Percentiles rank a stretch among this genome's conserved stretches.
These are phyloP conservation scores for Carposina sasakii DNA, from an alignment of 1,140 invertebrate genomes.

Conservation along the genomic window DNA sequence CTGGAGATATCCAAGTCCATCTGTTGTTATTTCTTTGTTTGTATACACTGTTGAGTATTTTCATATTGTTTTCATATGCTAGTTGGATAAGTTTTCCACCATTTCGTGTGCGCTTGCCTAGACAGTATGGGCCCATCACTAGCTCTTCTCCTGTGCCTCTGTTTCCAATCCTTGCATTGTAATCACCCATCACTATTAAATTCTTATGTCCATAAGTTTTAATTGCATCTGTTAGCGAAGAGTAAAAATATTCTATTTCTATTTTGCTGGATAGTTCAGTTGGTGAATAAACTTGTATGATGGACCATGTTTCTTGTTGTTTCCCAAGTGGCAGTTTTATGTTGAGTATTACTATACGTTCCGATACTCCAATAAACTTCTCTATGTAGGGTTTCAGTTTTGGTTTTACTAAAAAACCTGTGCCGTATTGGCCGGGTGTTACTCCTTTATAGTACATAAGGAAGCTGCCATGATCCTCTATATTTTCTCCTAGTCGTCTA, in stretches of 20 bases:
- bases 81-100: background rate
- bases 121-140: too few relatives aligned
- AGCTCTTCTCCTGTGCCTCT: background rate
- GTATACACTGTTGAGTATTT: background rate
- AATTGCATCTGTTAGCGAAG: background rate
- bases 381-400: background rate
- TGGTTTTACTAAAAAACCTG: constrained; percentile 1
- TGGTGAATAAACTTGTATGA: constrained; percentile 6
- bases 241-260: background rate
- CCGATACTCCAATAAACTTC: background rate
- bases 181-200: background rate
- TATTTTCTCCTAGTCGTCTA: constrained; percentile 2
- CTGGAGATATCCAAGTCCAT: constrained; percentile 8
- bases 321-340: background rate
- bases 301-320: constrained; percentile 3
- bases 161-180: too few relatives aligned
- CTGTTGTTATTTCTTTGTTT: background rate
- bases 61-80: background rate
- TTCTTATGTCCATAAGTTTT: background rate
- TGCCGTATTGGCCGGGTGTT: constrained; percentile 1
- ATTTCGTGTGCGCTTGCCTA: background rate
- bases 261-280: background rate
- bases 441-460: constrained; percentile 5
- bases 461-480: constrained; percentile 2
- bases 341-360: constrained; percentile 2